phyloP scores from a whole-genome alignment of 2,888 invertebrate species.

The Cephus pulcher region DNA sequence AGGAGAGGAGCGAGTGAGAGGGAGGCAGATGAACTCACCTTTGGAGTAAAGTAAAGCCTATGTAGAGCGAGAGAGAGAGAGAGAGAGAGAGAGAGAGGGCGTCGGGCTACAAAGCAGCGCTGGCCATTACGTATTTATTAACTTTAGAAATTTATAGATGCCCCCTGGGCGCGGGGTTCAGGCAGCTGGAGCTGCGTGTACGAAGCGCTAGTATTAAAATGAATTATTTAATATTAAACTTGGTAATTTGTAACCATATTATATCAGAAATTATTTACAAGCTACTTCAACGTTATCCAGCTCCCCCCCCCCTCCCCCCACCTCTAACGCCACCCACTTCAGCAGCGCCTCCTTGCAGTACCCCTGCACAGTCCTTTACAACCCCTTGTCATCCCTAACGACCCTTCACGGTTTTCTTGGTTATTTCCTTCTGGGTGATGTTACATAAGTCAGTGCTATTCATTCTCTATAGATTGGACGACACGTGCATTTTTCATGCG shows the following conservation, averaged over 20 bases:
- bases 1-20: slow-evolving; percentile 27
- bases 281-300: slow-evolving; percentile 13
- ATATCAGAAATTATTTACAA: slow-evolving; percentile 63
- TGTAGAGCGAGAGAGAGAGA: slow-evolving; percentile 10
- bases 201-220: slow-evolving; percentile 70
- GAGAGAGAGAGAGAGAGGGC: slow-evolving; percentile 38
- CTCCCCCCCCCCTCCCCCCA: not conserved
- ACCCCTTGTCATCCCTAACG: too few species aligned
- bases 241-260: slow-evolving; percentile 69
- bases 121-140: slow-evolving; percentile 66
- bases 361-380: too few species aligned
- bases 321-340: not conserved
- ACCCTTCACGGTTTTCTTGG: too few species aligned
- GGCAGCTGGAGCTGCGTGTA: slow-evolving; percentile 37
- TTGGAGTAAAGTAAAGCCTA: not conserved
- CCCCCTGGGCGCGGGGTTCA: slow-evolving; percentile 60
- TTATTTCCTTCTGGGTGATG: too few species aligned
- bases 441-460: too few species aligned
- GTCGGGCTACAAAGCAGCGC: slow-evolving; percentile 63
- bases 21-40: slow-evolving; percentile 16
- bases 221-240: slow-evolving; percentile 73
- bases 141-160: slow-evolving; percentile 66
- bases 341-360: not conserved
- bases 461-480: too few species aligned
- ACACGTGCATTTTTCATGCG: too few species aligned